Base-by-base conservation (phyloP, 2,113 vertebrate genomes). In the Rhynchomys soricoides region DNA sequence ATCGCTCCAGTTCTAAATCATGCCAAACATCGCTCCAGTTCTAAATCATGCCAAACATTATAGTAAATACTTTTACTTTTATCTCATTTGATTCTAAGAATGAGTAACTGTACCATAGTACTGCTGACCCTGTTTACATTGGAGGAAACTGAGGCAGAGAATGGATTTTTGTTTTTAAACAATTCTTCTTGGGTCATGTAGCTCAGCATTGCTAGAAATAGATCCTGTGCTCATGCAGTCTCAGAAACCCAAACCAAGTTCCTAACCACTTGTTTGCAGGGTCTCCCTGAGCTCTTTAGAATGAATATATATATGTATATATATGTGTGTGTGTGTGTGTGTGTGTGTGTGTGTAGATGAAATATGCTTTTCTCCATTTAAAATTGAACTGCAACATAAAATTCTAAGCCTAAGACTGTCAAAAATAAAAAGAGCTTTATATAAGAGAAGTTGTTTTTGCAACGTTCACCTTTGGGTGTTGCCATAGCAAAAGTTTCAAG, bases 401-500 rank as follows among this genome's bases (percentile, higher is more conserved):
- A 90, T 48, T n/a, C 95, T 96, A 94, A 91, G 86, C 79, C 37
- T 50, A 93, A 52, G 73, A n/a, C 29, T 91, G 3, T n/a, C 91
- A 73, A 97, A 78, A 68, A 34, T 68, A 7, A 96, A 93, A 26
- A 91, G 66, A 97, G 85, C 70, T 94, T 97, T 85, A 79, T 59
- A 96, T 97, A 71, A 78, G 82, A 95, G 95, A 90, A 93, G 26
- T 94, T 83, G 98, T 96, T 75, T 98, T 77, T 48, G 89, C 77
- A 94, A 94, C 37, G 15, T 21, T 93, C n/a, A 83, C 92, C 89
- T 87, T 96, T 97, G 96, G 83, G 87, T 94, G 52, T 97, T 96
- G 59, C 92, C 95, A 94, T 82, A 94, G 91, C 95, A 91, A 97
- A 97, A 96, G 91, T 66, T 22, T 96, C 90, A 93, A 96, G 50